Percentiles rank a stretch among this genome's conserved stretches.
These are phyloP conservation scores for Danaus plexippus DNA, from an alignment of 1,140 invertebrate species.

Conservation along the genomic window DNA sequence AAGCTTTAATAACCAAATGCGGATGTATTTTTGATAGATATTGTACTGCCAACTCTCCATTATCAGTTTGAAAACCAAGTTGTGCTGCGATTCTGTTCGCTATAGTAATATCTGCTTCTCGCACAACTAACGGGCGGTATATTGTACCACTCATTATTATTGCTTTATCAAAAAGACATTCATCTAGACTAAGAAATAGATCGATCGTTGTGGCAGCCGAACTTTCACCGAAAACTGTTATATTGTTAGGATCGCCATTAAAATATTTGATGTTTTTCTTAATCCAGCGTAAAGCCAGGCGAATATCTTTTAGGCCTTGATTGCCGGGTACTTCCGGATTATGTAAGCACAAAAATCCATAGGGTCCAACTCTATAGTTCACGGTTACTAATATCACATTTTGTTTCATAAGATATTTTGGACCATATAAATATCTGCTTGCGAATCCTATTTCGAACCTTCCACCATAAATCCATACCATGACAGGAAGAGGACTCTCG, in stretches of 20 bases:
- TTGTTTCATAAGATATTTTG: conserved; percentile 13
- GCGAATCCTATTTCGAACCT: conserved; percentile 11
- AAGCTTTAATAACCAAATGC: conserved; percentile 3
- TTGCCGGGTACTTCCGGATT: conserved; percentile 17
- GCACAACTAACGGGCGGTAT: conserved; percentile 9
- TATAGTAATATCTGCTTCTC: conserved; percentile 6
- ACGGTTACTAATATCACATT: conserved; percentile 14
- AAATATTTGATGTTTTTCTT: conserved; percentile 17
- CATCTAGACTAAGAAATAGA: conserved; percentile 11
- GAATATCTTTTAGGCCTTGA: conserved; percentile 16
- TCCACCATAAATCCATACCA: conserved; percentile 21
- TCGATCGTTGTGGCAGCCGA: conserved; percentile 15
- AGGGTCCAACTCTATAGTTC: conserved; percentile 16
- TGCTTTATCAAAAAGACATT: conserved; percentile 14
- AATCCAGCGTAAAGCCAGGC: conserved; percentile 16
- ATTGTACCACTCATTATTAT: conserved; percentile 16
- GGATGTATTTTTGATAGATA: conserved; percentile 10
- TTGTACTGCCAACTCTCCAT: conserved; percentile 6
- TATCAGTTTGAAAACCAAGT: conserved; percentile 9
- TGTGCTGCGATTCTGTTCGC: conserved; percentile 10
- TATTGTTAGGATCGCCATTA: conserved; percentile 10
- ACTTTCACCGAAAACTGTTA: conserved; percentile 15
- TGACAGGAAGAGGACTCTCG: conserved; percentile 2
- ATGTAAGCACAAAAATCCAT: conserved; percentile 17
- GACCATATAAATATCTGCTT: conserved; percentile 8